Percentiles rank a stretch among this genome's conserved stretches.
Evolutionary conservation across 2,797 vertebrate genomes (phyloP).

Genomic region (Amphiprion clarkii): DNA sequence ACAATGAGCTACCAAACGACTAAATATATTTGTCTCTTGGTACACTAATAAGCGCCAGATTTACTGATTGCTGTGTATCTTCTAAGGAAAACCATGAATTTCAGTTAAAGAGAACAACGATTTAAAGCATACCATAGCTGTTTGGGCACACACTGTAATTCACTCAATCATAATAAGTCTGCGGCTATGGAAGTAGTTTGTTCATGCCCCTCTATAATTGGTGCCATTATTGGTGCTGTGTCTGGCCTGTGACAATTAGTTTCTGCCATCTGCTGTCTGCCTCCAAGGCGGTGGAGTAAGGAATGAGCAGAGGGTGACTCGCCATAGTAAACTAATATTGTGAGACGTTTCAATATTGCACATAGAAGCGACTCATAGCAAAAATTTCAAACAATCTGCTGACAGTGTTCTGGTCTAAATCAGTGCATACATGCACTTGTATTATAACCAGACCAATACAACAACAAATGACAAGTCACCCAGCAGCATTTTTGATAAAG

Average conservation of each 20-base stretch:
- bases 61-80: neutral
- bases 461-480: neutral
- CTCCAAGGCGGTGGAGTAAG: constrained; percentile 31
- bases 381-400: neutral
- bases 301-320: constrained; percentile 31
- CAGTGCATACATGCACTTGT: neutral
- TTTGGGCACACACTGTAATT: constrained; percentile 26
- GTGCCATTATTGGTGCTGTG: constrained; percentile 42
- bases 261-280: constrained; percentile 64
- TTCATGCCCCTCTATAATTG: constrained; percentile 51
- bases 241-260: constrained; percentile 58
- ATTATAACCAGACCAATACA: neutral
- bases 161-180: constrained; percentile 15
- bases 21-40: neutral
- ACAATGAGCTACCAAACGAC: constrained; percentile 2
- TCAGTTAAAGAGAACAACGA: no score
- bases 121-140: neutral
- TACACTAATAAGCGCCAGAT: neutral
- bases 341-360: constrained; percentile 22
- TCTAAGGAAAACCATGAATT: neutral
- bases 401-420: neutral
- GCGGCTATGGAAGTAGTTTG: constrained; percentile 36
- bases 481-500: neutral
- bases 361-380: neutral
- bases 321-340: constrained; percentile 6